Evolutionary conservation across 2,797 vertebrate species (phyloP), one percentile per base, ranked within the genome.

Genomic region (Coregonus sp.): DNA sequence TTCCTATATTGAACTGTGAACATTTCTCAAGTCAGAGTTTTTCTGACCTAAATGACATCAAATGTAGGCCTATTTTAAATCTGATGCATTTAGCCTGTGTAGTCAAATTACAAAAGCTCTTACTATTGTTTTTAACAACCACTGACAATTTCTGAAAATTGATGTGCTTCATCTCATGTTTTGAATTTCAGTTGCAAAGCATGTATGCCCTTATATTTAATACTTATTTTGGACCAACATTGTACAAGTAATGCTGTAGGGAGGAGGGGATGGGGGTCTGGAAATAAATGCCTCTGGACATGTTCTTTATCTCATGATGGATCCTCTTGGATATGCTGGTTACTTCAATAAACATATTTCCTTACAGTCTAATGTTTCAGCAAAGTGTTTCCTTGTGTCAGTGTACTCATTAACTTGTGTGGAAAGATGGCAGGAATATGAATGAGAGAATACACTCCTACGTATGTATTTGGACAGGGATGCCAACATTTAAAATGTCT

Each of bases 81-180:
- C 18, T 25, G 15, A 29, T 35, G 16, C 15, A 70, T 78, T 78
- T 40, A 61, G 31, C 33, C 2, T 78, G 74, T 73, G 80, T 80
- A 70, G 75, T n/a, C 75, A 69, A 56, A 47, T 69, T 74, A 79
- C 82, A 81, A 84, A 80, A 80, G 72, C 73, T 78, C 33, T 47
- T 29, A 31, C n/a, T 73, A 6, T 63, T 50, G 5, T 79, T 78
- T 52, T 63, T 75, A 78, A 63, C 59, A 20, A 77, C 16, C 59
- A 71, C 18, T 82, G 83, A 90, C 86, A 87, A 89, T 91, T 86
- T 78, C 85, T 80, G 75, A 84, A 82, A 81, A 75, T 79, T 59
- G 25, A 83, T 56, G 65, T 80, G 37, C 37, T 70, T 70, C n/a
- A 20, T 47, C 9, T 47, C 9, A 47, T 37, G 18, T 50, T 70